Percentiles rank a stretch among this genome's conserved stretches.
These are phyloP conservation scores for Erythrocercus mccallii DNA, from an alignment of 2,113 vertebrate species.

Conservation along the genomic window DNA sequence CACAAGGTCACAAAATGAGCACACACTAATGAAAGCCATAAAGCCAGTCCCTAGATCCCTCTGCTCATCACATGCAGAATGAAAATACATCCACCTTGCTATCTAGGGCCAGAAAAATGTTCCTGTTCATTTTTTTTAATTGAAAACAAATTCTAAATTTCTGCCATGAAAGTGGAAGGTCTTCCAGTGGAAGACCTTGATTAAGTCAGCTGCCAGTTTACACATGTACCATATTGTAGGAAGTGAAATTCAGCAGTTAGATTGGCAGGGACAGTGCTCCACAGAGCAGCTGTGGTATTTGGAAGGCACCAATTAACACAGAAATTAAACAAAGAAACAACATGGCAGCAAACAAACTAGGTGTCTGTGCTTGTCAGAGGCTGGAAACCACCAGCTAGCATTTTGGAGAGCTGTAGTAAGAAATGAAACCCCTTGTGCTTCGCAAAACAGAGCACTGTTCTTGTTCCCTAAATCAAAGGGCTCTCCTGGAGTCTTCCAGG, in stretches of 20 bases:
- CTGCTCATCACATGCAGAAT: background rate
- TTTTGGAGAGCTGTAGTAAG: background rate
- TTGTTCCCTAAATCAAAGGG: background rate
- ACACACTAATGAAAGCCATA: background rate
- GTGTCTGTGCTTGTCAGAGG: background rate
- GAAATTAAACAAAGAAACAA: constrained; percentile 48
- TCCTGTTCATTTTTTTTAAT: background rate
- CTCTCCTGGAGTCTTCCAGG: background rate
- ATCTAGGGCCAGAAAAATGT: background rate
- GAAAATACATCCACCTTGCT: background rate
- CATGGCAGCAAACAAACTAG: background rate
- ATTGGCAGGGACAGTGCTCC: background rate
- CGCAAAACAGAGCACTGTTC: background rate
- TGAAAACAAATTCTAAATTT: background rate
- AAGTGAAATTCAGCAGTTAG: background rate
- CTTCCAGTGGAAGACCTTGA: background rate
- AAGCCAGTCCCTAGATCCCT: background rate
- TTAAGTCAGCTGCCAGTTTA: background rate
- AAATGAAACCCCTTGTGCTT: background rate
- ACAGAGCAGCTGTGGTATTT: background rate
- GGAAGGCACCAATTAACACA: constrained; percentile 4
- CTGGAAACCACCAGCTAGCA: background rate
- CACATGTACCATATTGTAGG: background rate
- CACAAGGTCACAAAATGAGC: background rate
- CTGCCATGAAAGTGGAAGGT: background rate